Conservation (phyloP, 2,888 invertebrate species). For the Erebia ligea region DNA sequence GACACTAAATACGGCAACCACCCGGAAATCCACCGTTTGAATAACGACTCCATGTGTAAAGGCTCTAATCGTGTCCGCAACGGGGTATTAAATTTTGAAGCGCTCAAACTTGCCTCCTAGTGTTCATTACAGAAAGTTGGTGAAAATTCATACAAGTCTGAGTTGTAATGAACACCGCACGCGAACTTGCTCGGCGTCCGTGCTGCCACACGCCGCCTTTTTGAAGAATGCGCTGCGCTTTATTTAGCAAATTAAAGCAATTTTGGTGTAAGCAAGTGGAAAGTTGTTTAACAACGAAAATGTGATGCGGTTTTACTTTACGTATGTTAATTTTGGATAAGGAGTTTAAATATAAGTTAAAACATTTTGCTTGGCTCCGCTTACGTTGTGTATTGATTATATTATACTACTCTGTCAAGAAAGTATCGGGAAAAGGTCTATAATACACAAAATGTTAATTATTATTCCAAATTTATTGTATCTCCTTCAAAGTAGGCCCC, state of each 20-base stretch:
- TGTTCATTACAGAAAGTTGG: slow-evolving; percentile 81
- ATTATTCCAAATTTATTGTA: no score
- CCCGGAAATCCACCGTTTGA: not conserved
- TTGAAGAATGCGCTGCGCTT: slow-evolving; percentile 46
- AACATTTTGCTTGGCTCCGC: not conserved
- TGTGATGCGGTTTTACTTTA: slow-evolving; percentile 22
- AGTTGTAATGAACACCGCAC: slow-evolving; percentile 80
- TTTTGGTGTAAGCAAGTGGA: slow-evolving; percentile 36
- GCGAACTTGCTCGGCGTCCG: slow-evolving; percentile 60
- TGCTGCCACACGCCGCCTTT: slow-evolving; percentile 52
- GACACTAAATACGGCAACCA: not conserved
- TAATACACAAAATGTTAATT: no score
- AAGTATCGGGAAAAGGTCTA: no score
- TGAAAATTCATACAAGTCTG: slow-evolving; percentile 79
- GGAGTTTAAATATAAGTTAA: slow-evolving; percentile 5
- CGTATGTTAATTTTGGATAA: slow-evolving; percentile 6
- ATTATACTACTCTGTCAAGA: no score
- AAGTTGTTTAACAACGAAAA: slow-evolving; percentile 28
- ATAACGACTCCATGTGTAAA: slow-evolving; percentile 21
- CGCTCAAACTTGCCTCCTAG: slow-evolving; percentile 79
- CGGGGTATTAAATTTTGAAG: slow-evolving; percentile 79
- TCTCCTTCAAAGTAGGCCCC: no score
- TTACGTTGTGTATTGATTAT: not conserved
- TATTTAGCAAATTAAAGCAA: slow-evolving; percentile 51
- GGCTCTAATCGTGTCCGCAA: slow-evolving; percentile 59